Conservation (phyloP, 2,888 invertebrate species). For the Ophion ellenae region DNA sequence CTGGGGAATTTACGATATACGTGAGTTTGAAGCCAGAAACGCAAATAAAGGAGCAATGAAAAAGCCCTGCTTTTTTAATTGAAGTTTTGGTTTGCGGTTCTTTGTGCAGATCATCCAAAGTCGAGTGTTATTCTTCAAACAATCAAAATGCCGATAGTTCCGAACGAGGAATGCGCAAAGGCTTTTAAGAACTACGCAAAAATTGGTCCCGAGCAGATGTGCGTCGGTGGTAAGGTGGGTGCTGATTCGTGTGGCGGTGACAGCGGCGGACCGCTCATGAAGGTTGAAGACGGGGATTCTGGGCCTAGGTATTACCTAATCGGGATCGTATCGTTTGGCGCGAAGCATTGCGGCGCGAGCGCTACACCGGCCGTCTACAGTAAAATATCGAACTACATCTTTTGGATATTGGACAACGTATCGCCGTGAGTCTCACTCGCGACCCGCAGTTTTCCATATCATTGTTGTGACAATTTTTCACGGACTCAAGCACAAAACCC, state of each 20-base stretch:
- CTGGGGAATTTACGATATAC: slow-evolving; percentile 84
- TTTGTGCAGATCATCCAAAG: slow-evolving; percentile 68
- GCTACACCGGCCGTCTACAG: slow-evolving; percentile 90
- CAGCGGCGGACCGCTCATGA: slow-evolving; percentile 86
- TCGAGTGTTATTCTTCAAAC: slow-evolving; percentile 82
- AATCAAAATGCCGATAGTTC: slow-evolving; percentile 83
- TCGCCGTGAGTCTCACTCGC: slow-evolving; percentile 74
- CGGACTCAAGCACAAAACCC: background rate
- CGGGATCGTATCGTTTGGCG: slow-evolving; percentile 88
- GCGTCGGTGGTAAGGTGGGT: slow-evolving; percentile 86
- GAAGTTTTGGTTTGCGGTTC: too few species aligned
- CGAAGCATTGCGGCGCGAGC: slow-evolving; percentile 85
- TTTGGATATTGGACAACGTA: slow-evolving; percentile 87
- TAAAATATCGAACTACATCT: slow-evolving; percentile 86
- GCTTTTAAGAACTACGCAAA: slow-evolving; percentile 69
- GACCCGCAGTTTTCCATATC: background rate
- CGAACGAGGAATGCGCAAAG: slow-evolving; percentile 76
- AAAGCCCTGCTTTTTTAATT: background rate
- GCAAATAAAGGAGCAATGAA: background rate
- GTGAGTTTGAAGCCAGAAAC: slow-evolving; percentile 69
- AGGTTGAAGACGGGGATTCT: slow-evolving; percentile 83
- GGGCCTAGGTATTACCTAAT: slow-evolving; percentile 85
- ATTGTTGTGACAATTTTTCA: background rate
- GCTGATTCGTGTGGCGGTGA: slow-evolving; percentile 87
- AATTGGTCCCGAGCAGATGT: slow-evolving; percentile 83